Base-by-base conservation (phyloP, 2,113 vertebrate species). In the Anolis sagrei region DNA sequence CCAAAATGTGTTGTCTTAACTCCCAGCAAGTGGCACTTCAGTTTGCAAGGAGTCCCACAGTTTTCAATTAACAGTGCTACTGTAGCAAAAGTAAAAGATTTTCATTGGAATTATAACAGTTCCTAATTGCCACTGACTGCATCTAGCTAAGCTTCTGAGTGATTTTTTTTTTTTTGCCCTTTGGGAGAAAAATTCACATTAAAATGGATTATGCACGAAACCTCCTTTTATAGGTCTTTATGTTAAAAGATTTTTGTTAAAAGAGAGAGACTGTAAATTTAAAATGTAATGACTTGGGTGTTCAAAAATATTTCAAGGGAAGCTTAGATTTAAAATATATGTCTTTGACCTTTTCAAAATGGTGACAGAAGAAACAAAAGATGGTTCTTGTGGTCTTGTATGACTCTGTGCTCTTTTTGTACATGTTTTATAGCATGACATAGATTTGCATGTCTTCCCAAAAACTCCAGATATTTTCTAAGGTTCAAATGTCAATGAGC, bases 191-290 rank as follows among this genome's bases (percentile, higher is more conserved):
- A 18, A 76, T 13, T 74, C 6, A 29, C 8, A 73, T n/a, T 72
- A 27, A 49, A 69, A 89, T 76, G 86, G 44, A 85, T 18, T 5
- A 5, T 25, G 1, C 36, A 74, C 25, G 74, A 81, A 85, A 62
- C 25, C 2, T 8, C 2, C 80, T 87, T 79, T 27, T 8, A 74
- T 32, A 81, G 29, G 49, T 64, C 51, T 74, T 19, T 74, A 16
- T 82, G 29, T 70, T 82, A 48, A 90, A 9, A 83, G 5, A 23
- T n/a, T n/a, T n/a, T n/a, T n/a, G n/a, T n/a, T 70, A 88, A 88
- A 16, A 1, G 34, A 1, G 34, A 18, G 80, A 23, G 18, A 77
- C 2, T 69, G 32, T 66, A 76, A 66, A 25, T 0, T 79, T 81
- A 83, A 70, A 1, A 11, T 23, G 1, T 54, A 23, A 4, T 2